Base-by-base conservation (phyloP, 2,888 invertebrate species). In the Seira sanloemensis region DNA sequence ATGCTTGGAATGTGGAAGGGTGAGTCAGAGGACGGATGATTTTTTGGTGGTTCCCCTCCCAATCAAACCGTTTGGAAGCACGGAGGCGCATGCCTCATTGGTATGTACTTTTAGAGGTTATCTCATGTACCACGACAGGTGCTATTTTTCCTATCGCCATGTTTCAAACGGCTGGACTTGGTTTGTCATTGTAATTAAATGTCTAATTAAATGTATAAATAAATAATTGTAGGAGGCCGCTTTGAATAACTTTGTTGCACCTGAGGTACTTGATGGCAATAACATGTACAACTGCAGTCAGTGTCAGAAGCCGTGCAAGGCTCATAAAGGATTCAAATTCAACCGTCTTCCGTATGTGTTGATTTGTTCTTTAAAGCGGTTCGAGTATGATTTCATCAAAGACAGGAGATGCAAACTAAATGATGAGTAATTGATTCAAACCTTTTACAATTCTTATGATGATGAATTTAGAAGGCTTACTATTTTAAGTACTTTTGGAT, bases 251-350 rank as follows among this genome's bases (percentile, higher is more conserved):
- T 97, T 97, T 91, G 95, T 96, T 0, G 94, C 95, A 89, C 96
- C 96, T 0, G 97, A 97, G 92, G 94, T 94, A 1, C 92, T 97
- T 37, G 95, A 96, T 85, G 97, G 93, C 24, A 94, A 94, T 90
- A 97, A 97, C 92, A 96, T 97, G 91, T 97, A 97, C 91, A 94
- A 94, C 90, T 97, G 97, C 91, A 96, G 96, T 89, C 94, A 94
- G 88, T 97, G 97, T 91, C 93, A 95, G 90, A 95, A 95, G 91
- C 96, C 96, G 90, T 96, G 96, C 90, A 94, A 97, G 91, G 97
- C 97, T 18, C 96, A 97, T 90, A 97, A 97, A 92, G 97, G 97
- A 54, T 92, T 97, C 72, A 96, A 96, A 91, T 97, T 97, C 91
- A 94, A 94, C 21, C 94, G 95, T 87, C 96, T 97, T 91, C 97